Conservation (phyloP, 1,140 invertebrate species). For the Drosophila murphyi region DNA sequence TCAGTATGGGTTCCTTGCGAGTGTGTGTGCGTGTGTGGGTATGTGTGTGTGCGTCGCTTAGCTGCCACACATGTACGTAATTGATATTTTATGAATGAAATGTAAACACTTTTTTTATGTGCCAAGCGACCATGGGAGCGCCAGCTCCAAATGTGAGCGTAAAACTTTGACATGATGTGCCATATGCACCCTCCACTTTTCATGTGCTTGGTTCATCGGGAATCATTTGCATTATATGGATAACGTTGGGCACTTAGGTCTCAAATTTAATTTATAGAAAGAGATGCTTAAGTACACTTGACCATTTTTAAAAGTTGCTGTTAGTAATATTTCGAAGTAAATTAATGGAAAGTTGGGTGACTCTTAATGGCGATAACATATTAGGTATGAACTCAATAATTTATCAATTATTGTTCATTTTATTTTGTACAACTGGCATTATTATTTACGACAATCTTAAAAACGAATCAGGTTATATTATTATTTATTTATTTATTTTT, state of each 20-base stretch:
- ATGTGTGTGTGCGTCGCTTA: constrained; percentile 48
- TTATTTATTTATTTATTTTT: no score
- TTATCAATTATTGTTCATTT: no score
- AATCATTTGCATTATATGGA: neutral
- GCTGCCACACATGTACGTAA: constrained; percentile 77
- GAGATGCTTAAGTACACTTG: neutral
- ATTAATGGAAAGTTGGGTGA: no score
- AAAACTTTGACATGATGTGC: constrained; percentile 29
- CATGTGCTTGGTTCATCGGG: constrained; percentile 9
- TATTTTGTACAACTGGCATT: no score
- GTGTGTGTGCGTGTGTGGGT: constrained; percentile 4
- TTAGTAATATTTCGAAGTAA: no score
- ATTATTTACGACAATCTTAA: no score
- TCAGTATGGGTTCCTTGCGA: constrained; percentile 4
- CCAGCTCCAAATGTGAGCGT: constrained; percentile 3
- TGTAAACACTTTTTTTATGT: constrained; percentile 80
- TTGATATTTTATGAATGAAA: constrained; percentile 83
- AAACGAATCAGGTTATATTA: no score
- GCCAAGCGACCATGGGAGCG: constrained; percentile 13
- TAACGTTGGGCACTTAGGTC: no score
- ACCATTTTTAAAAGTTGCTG: neutral
- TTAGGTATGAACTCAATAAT: no score
- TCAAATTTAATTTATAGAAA: neutral
- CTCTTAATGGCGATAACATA: no score
- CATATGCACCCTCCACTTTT: constrained; percentile 31